Evolutionary conservation across 2,113 vertebrate genomes (phyloP).

Genomic region (Rhinolophus ferrumequinum): DNA sequence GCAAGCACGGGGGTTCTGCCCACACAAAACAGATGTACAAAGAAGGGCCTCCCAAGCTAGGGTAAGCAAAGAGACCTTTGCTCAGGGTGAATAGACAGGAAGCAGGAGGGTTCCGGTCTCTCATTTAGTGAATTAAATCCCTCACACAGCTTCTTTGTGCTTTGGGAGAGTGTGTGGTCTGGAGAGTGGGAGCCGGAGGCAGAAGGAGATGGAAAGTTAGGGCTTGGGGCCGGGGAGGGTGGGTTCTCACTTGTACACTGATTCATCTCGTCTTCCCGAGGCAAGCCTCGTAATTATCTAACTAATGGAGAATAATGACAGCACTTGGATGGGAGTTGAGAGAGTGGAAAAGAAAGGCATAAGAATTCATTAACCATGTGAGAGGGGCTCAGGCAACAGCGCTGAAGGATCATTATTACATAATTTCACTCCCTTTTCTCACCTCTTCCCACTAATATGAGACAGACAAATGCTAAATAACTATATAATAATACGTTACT

Average conservation of each 20-base stretch:
- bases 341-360: neutral
- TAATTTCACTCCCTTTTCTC: constrained; percentile 35
- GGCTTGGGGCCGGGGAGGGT: neutral
- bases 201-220: neutral
- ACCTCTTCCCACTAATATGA: constrained; percentile 33
- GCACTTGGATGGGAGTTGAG: constrained; percentile 25
- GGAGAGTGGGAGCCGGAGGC: too few relatives aligned
- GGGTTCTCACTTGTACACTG: neutral
- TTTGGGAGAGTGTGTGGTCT: constrained; percentile 62
- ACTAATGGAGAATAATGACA: constrained; percentile 66
- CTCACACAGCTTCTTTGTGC: constrained; percentile 30
- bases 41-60: constrained; percentile 15
- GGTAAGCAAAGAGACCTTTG: neutral
- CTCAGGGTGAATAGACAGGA: neutral
- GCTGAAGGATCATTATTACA: constrained; percentile 58
- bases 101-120: neutral
- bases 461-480: constrained; percentile 68
- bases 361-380: constrained; percentile 59
- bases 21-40: neutral
- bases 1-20: constrained; percentile 17
- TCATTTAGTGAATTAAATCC: neutral
- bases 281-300: constrained; percentile 63
- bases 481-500: constrained; percentile 58
- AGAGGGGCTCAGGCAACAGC: constrained; percentile 12
- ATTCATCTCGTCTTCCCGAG: constrained; percentile 49